Conservation (phyloP, 2,113 vertebrate species). For the Larimichthys crocea region DNA sequence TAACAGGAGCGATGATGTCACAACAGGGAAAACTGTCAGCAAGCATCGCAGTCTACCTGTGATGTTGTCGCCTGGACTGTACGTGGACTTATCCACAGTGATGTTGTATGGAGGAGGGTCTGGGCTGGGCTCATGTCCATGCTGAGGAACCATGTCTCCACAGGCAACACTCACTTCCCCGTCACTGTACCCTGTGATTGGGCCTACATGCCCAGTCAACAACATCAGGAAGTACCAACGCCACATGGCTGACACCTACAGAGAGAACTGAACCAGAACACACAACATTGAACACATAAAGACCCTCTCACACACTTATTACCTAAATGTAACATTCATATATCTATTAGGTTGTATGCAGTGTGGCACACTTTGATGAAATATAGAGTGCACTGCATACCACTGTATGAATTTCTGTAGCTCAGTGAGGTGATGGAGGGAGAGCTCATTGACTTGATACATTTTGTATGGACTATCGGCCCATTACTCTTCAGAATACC, state of each 20-base stretch:
- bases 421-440: too few relatives aligned
- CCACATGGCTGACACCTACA: conserved; percentile 61
- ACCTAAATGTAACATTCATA: too few relatives aligned
- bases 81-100: conserved; percentile 78
- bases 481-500: too few relatives aligned
- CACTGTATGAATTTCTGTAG: too few relatives aligned
- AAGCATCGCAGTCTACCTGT: conserved; percentile 83
- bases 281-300: neutral
- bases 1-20: neutral
- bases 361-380: too few relatives aligned
- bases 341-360: too few relatives aligned
- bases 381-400: too few relatives aligned
- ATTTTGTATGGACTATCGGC: too few relatives aligned
- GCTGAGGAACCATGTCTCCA: conserved; percentile 84
- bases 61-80: conserved; percentile 84
- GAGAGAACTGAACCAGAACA: neutral
- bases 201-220: conserved; percentile 27
- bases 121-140: conserved; percentile 71
- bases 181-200: conserved; percentile 76
- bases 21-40: too few relatives aligned
- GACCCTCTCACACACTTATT: neutral
- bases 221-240: conserved; percentile 40
- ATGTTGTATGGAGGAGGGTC: conserved; percentile 79
- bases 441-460: too few relatives aligned
- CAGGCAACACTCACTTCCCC: conserved; percentile 86